Conservation (phyloP, 37 sponge, comb jelly and placozoan species). For the Cliona cf. orientalis region DNA sequence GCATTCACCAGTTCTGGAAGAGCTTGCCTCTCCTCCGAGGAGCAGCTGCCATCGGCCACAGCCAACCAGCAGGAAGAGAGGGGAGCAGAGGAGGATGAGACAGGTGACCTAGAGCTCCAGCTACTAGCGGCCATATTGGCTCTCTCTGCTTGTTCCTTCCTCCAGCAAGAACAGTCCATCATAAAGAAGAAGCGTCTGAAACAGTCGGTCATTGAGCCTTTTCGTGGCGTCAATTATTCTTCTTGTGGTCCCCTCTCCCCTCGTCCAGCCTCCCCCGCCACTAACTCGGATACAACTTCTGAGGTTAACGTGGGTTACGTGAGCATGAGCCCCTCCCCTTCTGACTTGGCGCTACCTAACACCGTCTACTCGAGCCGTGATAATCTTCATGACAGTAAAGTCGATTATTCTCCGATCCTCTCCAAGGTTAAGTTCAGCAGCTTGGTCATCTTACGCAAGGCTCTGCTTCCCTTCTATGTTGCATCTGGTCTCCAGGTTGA, state of each 20-base stretch:
- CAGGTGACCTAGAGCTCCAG: background rate
- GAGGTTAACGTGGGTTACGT: conserved; percentile 24
- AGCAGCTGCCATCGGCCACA: background rate
- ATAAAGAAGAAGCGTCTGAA: background rate
- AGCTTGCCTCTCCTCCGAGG: conserved; percentile 20
- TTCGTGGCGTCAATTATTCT: background rate
- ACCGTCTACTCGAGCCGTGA: background rate
- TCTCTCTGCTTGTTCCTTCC: conserved; percentile 17
- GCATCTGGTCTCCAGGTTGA: too few species aligned
- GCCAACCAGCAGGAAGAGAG: too few species aligned
- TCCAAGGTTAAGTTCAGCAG: background rate
- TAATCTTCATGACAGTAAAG: background rate
- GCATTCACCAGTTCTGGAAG: conserved; percentile 40
- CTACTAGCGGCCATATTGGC: conserved; percentile 28
- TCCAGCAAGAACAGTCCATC: background rate
- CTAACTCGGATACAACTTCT: background rate
- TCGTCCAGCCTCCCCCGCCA: background rate
- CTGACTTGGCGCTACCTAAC: conserved; percentile 48
- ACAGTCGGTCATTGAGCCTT: background rate
- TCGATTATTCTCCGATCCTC: background rate
- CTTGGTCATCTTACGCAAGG: conserved; percentile 19
- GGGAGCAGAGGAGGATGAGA: background rate
- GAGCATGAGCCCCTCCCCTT: conserved; percentile 60
- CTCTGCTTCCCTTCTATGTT: too few species aligned
- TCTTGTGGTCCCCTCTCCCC: conserved; percentile 11